Evolutionary conservation across 2,797 vertebrate genomes (phyloP), one percentile per base, ranked within the genome.

Genomic region (Balearica regulorum): DNA sequence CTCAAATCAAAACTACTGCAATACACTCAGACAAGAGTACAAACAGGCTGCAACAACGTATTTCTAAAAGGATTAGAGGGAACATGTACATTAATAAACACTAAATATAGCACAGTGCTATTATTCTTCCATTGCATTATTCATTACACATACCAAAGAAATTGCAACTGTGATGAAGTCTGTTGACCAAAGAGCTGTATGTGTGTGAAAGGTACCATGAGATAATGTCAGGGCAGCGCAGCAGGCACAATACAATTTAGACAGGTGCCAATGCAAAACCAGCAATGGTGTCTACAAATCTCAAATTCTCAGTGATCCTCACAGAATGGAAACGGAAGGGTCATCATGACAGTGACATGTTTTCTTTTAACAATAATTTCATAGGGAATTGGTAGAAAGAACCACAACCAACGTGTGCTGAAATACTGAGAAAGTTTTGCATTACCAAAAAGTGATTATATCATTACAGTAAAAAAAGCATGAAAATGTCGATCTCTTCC

Each of bases 121-220:
- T 89, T 90, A 68, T 41, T 87, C 60, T 89, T 76, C 81, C 78
- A 2, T 51, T 97, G 84, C 61, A 96, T 95, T 92, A 96, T 95
- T 96, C 73, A 95, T 93, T 64, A 65, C 24, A 16, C 8, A 33
- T 75, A 83, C 61, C 57, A 65, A 85, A 91, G 78, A 71, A 94
- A 93, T 54, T 57, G 83, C 86, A 91, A 69, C n/a, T 83, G 21
- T 48, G 84, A 78, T 79, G 62, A 90, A 71, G 61, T 58, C 78
- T 93, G 64, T 85, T 82, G 92, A 90, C 81, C 73, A 80, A 94
- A 82, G 60, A 93, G 61, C 69, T 77, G 17, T 60, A 39, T 31
- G 55, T 49, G 78, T 69, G 69, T 0, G 0, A 87, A 92, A 95
- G 81, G 92, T 57, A 73, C 54, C 75, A 19, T 6, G 64, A 94